Evolutionary conservation across 2,888 invertebrate species (phyloP), one percentile per base, ranked within the genome.

Genomic region (Drosophila dives): DNA sequence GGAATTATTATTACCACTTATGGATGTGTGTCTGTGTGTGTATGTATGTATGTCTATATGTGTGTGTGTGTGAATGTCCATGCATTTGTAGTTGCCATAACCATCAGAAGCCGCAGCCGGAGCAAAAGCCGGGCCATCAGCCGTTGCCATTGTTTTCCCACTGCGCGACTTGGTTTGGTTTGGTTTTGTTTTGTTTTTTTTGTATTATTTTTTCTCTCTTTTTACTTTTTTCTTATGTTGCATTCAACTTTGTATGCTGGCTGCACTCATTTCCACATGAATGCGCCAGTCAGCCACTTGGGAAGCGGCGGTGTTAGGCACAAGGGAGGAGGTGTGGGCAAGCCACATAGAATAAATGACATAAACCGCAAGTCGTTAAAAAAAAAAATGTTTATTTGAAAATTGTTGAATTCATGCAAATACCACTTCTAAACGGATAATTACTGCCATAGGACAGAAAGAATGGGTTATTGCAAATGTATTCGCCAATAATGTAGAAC

Each of bases 1-100:
- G 81, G 87, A 87, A 90, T 91, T 91, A 90, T 91, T 91, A 91
- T 90, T 91, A 81, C 90, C 90, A 90, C 90, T 91, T 90, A 86
- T 81, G 81, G 78, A 56, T 69, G 73, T 72, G 49, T 12, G 42
- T 36, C 26, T 36, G 51, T 42, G 11, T 59, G 51, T 50, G 15
- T 60, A 17, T 48, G 42, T 4, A 15, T 42, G n/a, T 36, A n/a
- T 60, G 11, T 26, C 15, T 73, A 23, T 49, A 38, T 56, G 33
- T 56, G 40, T 49, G 23, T 55, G 42, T 38, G 55, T 51, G 38
- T 63, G 60, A 56, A 59, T 69, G 66, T 34, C 70, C 20, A 23
- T 45, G 2, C 45, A 63, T 26, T 49, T 49, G 50, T 55, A 66
- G 66, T 66, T 59, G 76, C 72, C 65, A 78, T 72, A 76, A 56